A percentile compares a stretch with the other conserved stretches of the same genome.
These are phyloP conservation scores for Todiramphus chloris DNA, from an alignment of 2,113 vertebrate species.

Conservation along the genomic window DNA sequence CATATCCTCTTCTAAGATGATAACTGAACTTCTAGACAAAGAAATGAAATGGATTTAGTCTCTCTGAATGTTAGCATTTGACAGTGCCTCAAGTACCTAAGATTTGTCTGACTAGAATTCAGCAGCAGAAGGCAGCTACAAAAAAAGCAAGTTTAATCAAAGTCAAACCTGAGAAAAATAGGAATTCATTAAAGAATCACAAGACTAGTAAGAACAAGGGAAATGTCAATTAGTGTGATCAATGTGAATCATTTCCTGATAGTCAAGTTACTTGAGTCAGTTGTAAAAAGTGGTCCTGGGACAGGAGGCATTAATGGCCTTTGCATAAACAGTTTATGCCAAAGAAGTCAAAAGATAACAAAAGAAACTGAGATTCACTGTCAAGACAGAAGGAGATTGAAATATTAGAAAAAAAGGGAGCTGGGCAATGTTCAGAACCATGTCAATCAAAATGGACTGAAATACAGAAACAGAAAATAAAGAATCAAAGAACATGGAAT, in stretches of 20 bases:
- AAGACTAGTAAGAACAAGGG: background rate
- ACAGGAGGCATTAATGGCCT: background rate
- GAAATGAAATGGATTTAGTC: constrained; percentile 43
- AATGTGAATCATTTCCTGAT: background rate
- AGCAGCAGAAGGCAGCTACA: background rate
- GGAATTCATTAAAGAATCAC: background rate
- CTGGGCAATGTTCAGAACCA: background rate
- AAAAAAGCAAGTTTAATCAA: constrained; percentile 3
- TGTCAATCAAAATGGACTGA: background rate
- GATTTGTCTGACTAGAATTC: background rate
- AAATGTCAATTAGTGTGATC: background rate
- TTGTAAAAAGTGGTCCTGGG: background rate
- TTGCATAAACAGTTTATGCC: background rate
- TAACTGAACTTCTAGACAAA: constrained; percentile 39
- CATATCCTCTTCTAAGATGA: background rate
- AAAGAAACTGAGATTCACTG: background rate
- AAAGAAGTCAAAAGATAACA: background rate
- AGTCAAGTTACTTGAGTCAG: background rate
- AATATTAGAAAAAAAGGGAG: background rate
- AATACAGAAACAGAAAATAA: background rate
- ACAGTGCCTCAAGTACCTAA: constrained; percentile 1
- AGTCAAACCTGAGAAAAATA: background rate
- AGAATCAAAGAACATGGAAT: background rate
- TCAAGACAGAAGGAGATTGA: background rate
- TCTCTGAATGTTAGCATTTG: constrained; percentile 26